Base-by-base conservation (phyloP, 1,140 invertebrate genomes). In the Philaenus spumarius region DNA sequence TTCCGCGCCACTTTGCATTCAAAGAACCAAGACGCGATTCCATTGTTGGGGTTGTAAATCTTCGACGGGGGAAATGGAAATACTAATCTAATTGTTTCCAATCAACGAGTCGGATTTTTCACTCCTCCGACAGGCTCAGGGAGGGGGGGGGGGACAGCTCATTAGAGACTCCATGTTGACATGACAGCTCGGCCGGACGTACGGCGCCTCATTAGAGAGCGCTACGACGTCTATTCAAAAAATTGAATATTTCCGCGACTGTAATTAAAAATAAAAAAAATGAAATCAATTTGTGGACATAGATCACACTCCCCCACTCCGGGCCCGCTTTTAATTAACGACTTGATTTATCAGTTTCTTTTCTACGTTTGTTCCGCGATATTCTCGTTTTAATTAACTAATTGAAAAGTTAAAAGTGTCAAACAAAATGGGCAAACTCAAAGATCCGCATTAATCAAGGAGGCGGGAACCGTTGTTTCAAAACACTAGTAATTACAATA, bases 221-320 rank as follows among this genome's bases (percentile, higher is more conserved):
- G 15, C 48, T 14, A 17, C 48, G 48, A 51, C 34, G n/a, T 51
- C 24, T 48, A 30, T 51, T 23, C 59, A 60, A 55, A 60, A 60
- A 55, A 55, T n/a, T 30, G 26, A 30, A 30, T 30, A 30, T 30
- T 30, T 30, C 26, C 26, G 26, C 9, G 26, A 30, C 26, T 30
- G 26, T 30, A 30, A 30, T 30, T 30, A 30, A 30, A 30, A 30
- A 30, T 30, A 30, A 30, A 30, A 60, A 60, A 60, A 60, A 60
- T 60, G 59, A 55, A 59, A 60, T 60, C 59, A 60, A 60, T 60
- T 60, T 60, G 59, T 55, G 59, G 46, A 23, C 47, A 30, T 42
- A 47, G 58, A 26, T 40, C 37, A 26, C n/a, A 15, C 39, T 30
- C 17, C 42, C 34, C 48, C n/a, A 15, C 39, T 30, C 17, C 42